Evolutionary conservation across 2,113 vertebrate genomes (phyloP), one percentile per base, ranked within the genome.

Genomic region (Menidia beryllina): DNA sequence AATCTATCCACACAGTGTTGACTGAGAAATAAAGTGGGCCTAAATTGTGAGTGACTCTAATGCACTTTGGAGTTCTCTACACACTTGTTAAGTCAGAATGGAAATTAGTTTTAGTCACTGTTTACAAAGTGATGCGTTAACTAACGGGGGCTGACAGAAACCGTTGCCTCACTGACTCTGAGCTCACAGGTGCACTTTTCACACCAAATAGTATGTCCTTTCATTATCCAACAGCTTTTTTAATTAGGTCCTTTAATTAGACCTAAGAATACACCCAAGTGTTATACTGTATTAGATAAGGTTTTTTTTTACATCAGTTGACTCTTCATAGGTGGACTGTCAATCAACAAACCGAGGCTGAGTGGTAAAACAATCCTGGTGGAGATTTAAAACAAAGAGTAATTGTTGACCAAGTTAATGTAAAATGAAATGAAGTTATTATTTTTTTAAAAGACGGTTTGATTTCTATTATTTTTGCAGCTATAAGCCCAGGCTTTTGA

Each of bases 31-130:
- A 72, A 77, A 85, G 77, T 79, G 55, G 59, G 81, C 67, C 72
- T 80, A 88, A 83, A 90, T 86, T 83, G 85, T 26, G 24, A 75
- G 48, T 72, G 84, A 89, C 84, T 87, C 66, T 89, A 91, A 92
- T 86, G 74, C 78, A 91, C 83, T 87, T 72, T 77, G 75, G 60
- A 81, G 84, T 80, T 83, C 67, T 79, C 71, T 62, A 69, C 74
- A 71, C 69, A 84, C 69, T n/a, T n/a, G n/a, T n/a, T 68, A 84
- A 88, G 81, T 90, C 74, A 67, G 62, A 73, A 88, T 84, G 79
- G 78, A 83, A 88, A 88, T 83, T 68, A 85, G 84, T 73, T 83
- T 78, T 84, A 86, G 77, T 75, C 64, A 55, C 67, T 72, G 78
- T 87, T 87, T 74, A 83, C 77, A 75, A 76, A 81, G 81, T 83